Conservation (phyloP, 2,113 vertebrate genomes). For the Corydoras maculifer region DNA sequence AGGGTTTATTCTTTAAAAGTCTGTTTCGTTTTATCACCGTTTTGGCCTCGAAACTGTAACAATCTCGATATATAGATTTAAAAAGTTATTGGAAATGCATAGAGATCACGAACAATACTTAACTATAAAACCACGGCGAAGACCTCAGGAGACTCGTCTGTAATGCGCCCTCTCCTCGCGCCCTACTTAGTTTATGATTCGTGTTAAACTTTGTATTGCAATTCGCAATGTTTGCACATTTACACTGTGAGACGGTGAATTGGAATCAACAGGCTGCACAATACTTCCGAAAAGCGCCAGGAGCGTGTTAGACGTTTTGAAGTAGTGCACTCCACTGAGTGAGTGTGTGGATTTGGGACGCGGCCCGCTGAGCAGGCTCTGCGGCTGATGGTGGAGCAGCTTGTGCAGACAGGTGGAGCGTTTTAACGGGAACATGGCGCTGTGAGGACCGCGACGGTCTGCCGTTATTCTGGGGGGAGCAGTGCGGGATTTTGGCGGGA, state of each 20-base stretch:
- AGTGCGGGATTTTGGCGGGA: conserved; percentile 33
- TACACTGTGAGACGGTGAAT: not conserved
- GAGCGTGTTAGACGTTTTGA: not conserved
- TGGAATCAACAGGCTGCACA: not conserved
- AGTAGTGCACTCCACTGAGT: not conserved
- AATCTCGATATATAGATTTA: too few relatives aligned
- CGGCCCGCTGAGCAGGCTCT: too few relatives aligned
- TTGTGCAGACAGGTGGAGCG: not conserved
- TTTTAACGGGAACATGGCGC: not conserved
- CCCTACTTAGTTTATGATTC: not conserved
- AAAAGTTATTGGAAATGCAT: too few relatives aligned
- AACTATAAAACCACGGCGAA: too few relatives aligned
- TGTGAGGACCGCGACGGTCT: not conserved
- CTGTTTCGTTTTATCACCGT: too few relatives aligned
- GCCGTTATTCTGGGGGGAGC: not conserved
- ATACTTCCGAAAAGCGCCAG: not conserved
- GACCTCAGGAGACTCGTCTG: not conserved
- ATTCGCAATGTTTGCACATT: not conserved
- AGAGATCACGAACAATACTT: too few relatives aligned
- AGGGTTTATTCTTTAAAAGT: too few relatives aligned
- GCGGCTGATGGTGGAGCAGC: not conserved
- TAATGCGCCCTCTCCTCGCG: not conserved
- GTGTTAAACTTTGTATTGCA: not conserved
- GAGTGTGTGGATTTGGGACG: not conserved
- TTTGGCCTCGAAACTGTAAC: too few relatives aligned